These are phyloP conservation scores for Allobates femoralis DNA, from an alignment of 2,797 vertebrate genomes.

Conservation along the genomic window DNA sequence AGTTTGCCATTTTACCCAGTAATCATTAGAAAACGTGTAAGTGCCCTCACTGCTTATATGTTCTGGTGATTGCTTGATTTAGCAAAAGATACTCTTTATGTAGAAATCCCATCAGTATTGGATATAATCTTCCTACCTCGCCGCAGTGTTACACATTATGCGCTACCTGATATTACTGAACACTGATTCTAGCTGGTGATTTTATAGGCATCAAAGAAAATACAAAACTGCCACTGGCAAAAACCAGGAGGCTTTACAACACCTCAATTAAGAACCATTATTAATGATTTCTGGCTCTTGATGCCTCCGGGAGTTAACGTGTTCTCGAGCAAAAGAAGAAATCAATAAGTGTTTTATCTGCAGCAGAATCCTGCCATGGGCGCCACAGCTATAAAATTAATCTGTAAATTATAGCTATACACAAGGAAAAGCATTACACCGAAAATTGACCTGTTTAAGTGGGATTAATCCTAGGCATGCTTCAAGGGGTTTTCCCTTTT, in stretches of 20 bases:
- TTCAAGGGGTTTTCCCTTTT: no score
- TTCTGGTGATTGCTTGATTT: neutral
- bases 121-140: neutral
- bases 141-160: neutral
- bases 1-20: no score
- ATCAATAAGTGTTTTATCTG: slow-evolving; percentile 47
- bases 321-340: slow-evolving; percentile 59
- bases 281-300: slow-evolving; percentile 61
- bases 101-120: neutral
- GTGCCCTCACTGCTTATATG: no score
- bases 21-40: no score
- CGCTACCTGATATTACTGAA: slow-evolving; percentile 35
- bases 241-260: slow-evolving; percentile 62
- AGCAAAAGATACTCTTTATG: neutral
- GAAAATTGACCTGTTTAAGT: neutral
- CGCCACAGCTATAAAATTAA: slow-evolving; percentile 2
- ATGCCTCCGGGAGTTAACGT: slow-evolving; percentile 56
- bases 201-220: slow-evolving; percentile 61
- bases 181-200: slow-evolving; percentile 52
- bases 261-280: slow-evolving; percentile 63
- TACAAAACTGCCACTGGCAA: slow-evolving; percentile 43
- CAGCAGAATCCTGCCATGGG: slow-evolving; percentile 29
- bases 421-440: slow-evolving; percentile 12
- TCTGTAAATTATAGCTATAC: slow-evolving; percentile 43
- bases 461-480: neutral